These are phyloP conservation scores for Phainopepla nitens DNA, from an alignment of 2,113 vertebrate species.

Conservation along the genomic window DNA sequence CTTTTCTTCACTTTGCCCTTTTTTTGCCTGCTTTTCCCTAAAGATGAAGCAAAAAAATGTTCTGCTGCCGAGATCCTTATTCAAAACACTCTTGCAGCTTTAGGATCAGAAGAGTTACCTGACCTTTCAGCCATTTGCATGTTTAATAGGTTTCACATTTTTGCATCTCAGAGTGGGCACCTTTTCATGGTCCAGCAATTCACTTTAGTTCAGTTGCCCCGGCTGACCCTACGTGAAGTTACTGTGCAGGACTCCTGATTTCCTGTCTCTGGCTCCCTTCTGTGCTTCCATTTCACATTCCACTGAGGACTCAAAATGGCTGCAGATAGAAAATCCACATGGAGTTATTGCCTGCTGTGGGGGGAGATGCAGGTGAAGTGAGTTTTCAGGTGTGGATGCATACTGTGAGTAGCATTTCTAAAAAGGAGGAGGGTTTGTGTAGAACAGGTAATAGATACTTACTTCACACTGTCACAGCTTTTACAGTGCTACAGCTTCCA, in stretches of 20 bases:
- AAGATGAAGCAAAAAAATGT: neutral
- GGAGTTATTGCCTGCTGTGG: neutral
- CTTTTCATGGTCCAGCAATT: neutral
- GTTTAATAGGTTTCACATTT: neutral
- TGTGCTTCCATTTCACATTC: constrained; percentile 35
- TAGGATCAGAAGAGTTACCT: neutral
- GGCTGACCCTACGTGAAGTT: neutral
- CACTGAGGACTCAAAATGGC: constrained; percentile 42
- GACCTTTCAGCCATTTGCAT: neutral
- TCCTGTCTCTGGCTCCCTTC: neutral
- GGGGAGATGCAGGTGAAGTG: neutral
- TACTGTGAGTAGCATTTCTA: neutral
- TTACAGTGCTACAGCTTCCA: neutral
- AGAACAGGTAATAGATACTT: neutral
- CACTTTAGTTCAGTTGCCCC: neutral
- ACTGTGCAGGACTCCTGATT: neutral
- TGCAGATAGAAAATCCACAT: neutral
- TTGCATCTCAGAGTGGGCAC: neutral
- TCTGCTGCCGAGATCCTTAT: neutral
- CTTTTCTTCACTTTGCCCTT: neutral
- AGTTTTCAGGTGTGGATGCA: neutral
- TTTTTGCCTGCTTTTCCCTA: neutral
- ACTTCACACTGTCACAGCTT: neutral
- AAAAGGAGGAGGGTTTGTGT: neutral
- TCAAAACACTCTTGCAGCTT: neutral